Percentiles rank a stretch among this genome's conserved stretches.
Evolutionary conservation across 2,797 vertebrate species (phyloP).

Genomic region (Tachyglossus aculeatus): DNA sequence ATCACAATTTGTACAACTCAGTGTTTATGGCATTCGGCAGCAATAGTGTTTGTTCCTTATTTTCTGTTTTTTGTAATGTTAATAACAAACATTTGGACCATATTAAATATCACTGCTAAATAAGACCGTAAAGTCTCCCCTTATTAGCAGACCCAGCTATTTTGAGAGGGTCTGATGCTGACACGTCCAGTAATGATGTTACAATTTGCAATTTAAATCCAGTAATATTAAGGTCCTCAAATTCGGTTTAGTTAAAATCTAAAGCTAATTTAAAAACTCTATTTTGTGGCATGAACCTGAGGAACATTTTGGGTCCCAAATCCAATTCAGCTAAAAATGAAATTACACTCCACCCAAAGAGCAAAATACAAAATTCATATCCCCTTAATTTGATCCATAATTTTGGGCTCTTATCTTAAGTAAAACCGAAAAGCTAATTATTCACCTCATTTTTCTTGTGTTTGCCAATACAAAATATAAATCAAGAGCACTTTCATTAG

Average conservation of each 20-base stretch:
- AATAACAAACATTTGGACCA: slow-evolving; percentile 62
- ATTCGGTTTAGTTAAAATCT: slow-evolving; percentile 64
- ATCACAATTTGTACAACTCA: slow-evolving; percentile 81
- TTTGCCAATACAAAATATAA: slow-evolving; percentile 21
- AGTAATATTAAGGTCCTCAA: slow-evolving; percentile 50
- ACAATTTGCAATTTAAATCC: slow-evolving; percentile 31
- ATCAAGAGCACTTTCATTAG: slow-evolving; percentile 32
- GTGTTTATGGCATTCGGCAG: slow-evolving; percentile 78
- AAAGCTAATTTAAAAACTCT: slow-evolving; percentile 59
- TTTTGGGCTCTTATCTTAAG: slow-evolving; percentile 58
- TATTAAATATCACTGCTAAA: slow-evolving; percentile 56
- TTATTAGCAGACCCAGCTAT: slow-evolving; percentile 54
- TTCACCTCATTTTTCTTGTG: slow-evolving; percentile 17
- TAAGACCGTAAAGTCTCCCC: slow-evolving; percentile 57
- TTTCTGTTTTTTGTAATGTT: slow-evolving; percentile 51
- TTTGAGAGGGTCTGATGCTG: slow-evolving; percentile 34
- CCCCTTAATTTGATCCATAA: slow-evolving; percentile 48
- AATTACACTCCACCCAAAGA: slow-evolving; percentile 63
- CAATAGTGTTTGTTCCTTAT: slow-evolving; percentile 77
- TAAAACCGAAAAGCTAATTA: slow-evolving; percentile 18
- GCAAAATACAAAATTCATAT: slow-evolving; percentile 48
- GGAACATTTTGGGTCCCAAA: slow-evolving; percentile 71
- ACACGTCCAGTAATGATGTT: slow-evolving; percentile 49
- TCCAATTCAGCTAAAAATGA: slow-evolving; percentile 65
- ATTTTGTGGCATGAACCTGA: slow-evolving; percentile 71